A percentile compares a stretch with the other conserved stretches of the same genome.
phyloP scores from a whole-genome alignment of 2,113 vertebrate genomes.

The Eptesicus fuscus region DNA sequence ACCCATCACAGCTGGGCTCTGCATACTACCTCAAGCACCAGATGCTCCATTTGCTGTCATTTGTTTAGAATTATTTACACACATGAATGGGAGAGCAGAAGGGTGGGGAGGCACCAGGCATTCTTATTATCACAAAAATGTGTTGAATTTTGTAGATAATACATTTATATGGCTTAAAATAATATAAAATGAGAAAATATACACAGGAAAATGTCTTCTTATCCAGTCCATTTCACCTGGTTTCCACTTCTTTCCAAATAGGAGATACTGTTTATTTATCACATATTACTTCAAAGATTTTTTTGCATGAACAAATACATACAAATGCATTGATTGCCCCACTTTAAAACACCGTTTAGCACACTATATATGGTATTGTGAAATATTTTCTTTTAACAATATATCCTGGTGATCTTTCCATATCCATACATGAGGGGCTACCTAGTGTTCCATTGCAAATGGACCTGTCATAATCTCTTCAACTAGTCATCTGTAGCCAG shows the following conservation, averaged over 20 bases:
- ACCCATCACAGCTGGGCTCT: constrained; percentile 36
- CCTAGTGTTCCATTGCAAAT: background rate
- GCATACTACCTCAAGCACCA: constrained; percentile 8
- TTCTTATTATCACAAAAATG: background rate
- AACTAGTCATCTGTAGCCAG: background rate
- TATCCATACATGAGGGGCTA: background rate
- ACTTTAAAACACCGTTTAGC: background rate
- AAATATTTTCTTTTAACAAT: background rate
- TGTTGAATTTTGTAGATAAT: background rate
- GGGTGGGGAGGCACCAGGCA: background rate
- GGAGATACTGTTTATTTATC: background rate
- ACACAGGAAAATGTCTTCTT: background rate
- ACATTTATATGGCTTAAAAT: background rate
- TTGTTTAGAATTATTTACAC: constrained; percentile 44
- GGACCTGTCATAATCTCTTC: background rate
- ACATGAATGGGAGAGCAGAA: background rate
- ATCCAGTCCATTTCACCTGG: background rate
- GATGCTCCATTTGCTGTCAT: constrained; percentile 36
- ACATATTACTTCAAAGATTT: background rate
- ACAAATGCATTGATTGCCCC: background rate
- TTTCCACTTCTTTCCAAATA: background rate
- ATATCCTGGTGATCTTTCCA: background rate
- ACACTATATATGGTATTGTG: background rate
- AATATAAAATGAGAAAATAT: background rate
- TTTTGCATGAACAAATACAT: background rate